Evolutionary conservation across 1,140 invertebrate species (phyloP), one percentile per base, ranked within the genome.

Genomic region (Platyscapa corneri): DNA sequence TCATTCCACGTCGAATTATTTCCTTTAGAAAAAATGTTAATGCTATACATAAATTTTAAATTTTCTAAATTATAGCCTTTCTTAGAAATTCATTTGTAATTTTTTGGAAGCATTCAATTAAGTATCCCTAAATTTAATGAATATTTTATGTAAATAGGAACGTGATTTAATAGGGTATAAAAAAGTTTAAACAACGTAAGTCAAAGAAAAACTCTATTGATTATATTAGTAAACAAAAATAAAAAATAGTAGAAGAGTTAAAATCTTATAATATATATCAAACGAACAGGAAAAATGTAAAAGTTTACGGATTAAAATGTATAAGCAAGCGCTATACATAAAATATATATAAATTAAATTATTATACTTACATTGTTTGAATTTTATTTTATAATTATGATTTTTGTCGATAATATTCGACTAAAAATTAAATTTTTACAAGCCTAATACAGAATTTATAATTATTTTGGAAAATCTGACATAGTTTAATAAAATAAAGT

Each of bases 71-170:
- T 74, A 42, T 42, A 74, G 70, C 30, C 37, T 34, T 74, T 27
- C 42, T 74, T 74, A 74, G 37, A 74, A 42, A 42, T n/a, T 42
- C 20, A 42, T 39, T 42, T 74, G 23, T 74, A 74, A 74, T 74
- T 42, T 74, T n/a, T 37, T 6, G 10, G 39, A 74, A 42, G 20
- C n/a, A 6, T n/a, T 27, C 18, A 27, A 16, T 20, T 72, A 30
- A 74, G 42, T n/a, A 42, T 72, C 12, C 34, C 18, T 34, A 39
- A 72, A 39, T 23, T 42, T 20, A n/a, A 14, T 74, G 20, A n/a
- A 42, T 74, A 42, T 42, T 74, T 74, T 74, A 42, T 74, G 23
- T 74, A 27, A 74, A 74, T 42, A 42, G 1, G 27, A 39, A n/a
- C 20, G 12, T n/a, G 23, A 14, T 74, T 42, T 74, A 74, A 74